Evolutionary conservation across 2,888 invertebrate genomes (phyloP), one percentile per base, ranked within the genome.

Genomic region (Trissolcus japonicus): DNA sequence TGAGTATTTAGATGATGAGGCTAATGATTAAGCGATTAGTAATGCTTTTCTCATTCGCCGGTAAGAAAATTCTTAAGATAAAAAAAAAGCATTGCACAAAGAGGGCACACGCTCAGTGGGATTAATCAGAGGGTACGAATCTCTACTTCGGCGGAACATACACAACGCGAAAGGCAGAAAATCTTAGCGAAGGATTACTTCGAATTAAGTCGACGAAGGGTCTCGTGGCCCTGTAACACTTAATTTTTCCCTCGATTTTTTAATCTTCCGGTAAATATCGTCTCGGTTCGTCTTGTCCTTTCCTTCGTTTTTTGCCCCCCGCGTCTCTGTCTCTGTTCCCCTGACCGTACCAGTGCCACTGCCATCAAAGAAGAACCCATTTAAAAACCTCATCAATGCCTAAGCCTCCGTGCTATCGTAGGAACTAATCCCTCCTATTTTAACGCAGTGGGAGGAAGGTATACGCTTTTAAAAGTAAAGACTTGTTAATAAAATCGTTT

Each of bases 381-480:
- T 89, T 89, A 89, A 89, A 89, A 89, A 89, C 89, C 89, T 89
- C 89, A 89, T 89, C 89, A 89, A 89, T 89, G 89, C 86, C 86
- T 89, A 89, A 89, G 89, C 89, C 87, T 84, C 86, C 81, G 83
- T 84, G 87, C 87, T 87, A 86, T 86, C 85, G 87, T 88, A 87
- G 84, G 84, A 89, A 89, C 88, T 89, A 89, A 89, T 89, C 89
- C 89, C 88, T 88, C 84, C 88, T 89, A 89, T 89, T 89, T 89
- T 88, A 86, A 88, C 88, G 86, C 85, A 82, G 79, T 72, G 78
- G 77, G 78, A 76, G 77, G 78, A 53, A 80, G 76, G 79, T 80
- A 80, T 79, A 83, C 82, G 85, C 86, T 87, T 87, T 87, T 87
- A 86, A 87, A 86, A 85, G 85, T 85, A 86, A 86, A 86, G 85